These are phyloP conservation scores for Tachina lurida DNA, from an alignment of 2,888 invertebrate genomes.

Conservation along the genomic window DNA sequence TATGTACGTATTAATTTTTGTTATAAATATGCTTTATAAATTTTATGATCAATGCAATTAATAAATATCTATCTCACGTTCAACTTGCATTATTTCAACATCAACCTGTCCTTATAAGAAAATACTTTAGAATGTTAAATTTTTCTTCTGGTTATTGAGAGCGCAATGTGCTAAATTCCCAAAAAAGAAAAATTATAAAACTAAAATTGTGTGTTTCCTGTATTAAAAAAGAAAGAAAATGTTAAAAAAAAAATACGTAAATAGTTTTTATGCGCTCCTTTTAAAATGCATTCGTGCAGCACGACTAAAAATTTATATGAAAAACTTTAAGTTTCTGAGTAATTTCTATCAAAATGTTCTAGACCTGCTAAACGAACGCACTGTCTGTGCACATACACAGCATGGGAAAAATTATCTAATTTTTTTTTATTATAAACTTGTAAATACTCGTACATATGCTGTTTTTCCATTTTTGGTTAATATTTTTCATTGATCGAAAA, in stretches of 20 bases:
- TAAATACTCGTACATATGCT: not conserved
- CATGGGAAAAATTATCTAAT: not conserved
- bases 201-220: constrained; percentile 56
- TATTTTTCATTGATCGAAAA: constrained; percentile 21
- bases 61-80: no score
- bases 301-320: no score
- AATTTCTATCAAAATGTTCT: no score
- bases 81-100: no score
- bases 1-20: no score
- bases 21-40: no score
- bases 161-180: constrained; percentile 49
- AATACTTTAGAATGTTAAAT: constrained; percentile 18
- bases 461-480: constrained; percentile 52
- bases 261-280: not conserved
- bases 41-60: no score
- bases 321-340: no score
- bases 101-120: no score
- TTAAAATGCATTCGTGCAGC: no score
- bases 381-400: no score
- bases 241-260: constrained; percentile 3
- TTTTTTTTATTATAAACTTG: not conserved
- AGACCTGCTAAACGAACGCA: no score
- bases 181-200: constrained; percentile 6
- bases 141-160: constrained; percentile 44
- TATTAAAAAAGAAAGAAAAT: constrained; percentile 45